Conservation (phyloP, 1,140 invertebrate species). For the Brachionus rotundiformis region DNA sequence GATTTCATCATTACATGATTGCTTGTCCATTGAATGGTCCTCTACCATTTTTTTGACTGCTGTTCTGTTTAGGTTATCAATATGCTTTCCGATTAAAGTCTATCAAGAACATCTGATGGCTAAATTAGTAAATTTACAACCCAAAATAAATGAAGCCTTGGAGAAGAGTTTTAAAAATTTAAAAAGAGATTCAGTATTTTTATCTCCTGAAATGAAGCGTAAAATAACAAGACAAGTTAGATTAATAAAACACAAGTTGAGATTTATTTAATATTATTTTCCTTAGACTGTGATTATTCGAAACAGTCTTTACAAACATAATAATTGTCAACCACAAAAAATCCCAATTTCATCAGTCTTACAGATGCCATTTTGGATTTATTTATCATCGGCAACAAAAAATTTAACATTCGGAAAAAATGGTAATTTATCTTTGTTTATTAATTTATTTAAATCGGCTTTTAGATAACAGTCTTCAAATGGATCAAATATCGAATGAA, state of each 20-base stretch:
- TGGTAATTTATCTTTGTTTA: neutral
- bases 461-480: slow-evolving; percentile 7
- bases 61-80: neutral
- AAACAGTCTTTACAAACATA: slow-evolving; percentile 22
- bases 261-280: no score
- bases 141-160: slow-evolving; percentile 17
- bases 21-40: slow-evolving; percentile 1
- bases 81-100: slow-evolving; percentile 50
- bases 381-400: slow-evolving; percentile 28
- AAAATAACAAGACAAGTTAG: slow-evolving; percentile 43
- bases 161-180: slow-evolving; percentile 32
- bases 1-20: neutral
- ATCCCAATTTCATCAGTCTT: slow-evolving; percentile 38
- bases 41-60: slow-evolving; percentile 31
- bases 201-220: slow-evolving; percentile 28
- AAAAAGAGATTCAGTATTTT: slow-evolving; percentile 41
- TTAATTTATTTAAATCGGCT: neutral
- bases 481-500: slow-evolving; percentile 32
- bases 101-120: slow-evolving; percentile 49
- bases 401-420: slow-evolving; percentile 35
- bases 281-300: neutral
- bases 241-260: no score
- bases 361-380: slow-evolving; percentile 52
- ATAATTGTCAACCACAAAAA: slow-evolving; percentile 50
- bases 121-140: slow-evolving; percentile 23